Evolutionary conservation across 2,113 vertebrate genomes (phyloP).

Genomic region (Progne subis): DNA sequence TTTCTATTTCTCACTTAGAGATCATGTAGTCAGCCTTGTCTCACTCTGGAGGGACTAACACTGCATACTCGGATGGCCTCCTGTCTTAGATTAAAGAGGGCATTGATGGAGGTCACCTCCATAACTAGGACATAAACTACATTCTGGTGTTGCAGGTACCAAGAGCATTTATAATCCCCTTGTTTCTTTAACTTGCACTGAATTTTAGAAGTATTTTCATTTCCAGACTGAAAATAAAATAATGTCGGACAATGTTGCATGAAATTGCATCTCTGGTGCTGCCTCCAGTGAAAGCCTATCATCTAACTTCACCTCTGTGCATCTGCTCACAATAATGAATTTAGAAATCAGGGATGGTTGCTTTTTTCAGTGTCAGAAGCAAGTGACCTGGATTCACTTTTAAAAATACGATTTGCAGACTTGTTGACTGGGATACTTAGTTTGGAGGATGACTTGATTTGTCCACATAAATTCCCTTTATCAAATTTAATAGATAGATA

Average conservation of each 20-base stretch:
- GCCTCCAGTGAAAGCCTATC: constrained; percentile 37
- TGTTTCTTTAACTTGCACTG: constrained; percentile 28
- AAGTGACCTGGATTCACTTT: constrained; percentile 8
- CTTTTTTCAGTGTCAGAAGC: neutral
- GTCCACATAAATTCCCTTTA: neutral
- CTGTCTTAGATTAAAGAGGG: constrained; percentile 18
- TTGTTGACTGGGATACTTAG: neutral
- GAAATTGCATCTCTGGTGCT: constrained; percentile 8
- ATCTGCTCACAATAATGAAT: constrained; percentile 21
- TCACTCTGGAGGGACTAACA: neutral
- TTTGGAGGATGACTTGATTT: neutral
- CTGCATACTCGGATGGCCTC: neutral
- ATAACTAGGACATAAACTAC: neutral
- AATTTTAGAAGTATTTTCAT: constrained; percentile 43
- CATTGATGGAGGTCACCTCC: neutral
- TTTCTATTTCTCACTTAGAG: constrained; percentile 11
- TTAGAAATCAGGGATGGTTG: constrained; percentile 23
- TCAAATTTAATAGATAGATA: neutral
- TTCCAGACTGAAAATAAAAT: constrained; percentile 52
- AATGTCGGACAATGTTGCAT: constrained; percentile 38
- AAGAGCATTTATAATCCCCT: neutral
- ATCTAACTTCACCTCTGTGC: constrained; percentile 25
- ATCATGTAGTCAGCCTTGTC: neutral
- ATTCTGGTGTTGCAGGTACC: neutral
- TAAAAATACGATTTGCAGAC: neutral